Evolutionary conservation across 64 coral and sea anemone species (phyloP).

Genomic region (Pachyseris speciosa): DNA sequence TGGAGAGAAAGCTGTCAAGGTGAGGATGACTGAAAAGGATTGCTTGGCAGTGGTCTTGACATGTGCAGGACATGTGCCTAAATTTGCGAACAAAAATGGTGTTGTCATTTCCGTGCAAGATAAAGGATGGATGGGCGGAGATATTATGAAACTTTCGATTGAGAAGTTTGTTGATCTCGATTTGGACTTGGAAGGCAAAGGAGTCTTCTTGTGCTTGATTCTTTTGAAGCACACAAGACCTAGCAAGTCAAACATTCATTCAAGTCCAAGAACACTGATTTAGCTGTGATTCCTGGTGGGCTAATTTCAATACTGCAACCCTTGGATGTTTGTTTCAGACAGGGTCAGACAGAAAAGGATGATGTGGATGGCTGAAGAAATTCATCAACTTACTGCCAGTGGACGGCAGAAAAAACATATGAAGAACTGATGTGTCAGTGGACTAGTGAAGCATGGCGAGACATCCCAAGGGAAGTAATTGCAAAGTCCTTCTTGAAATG

Average conservation of each 20-base stretch:
- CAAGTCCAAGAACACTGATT: background rate
- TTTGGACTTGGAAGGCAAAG: slow-evolving; percentile 26
- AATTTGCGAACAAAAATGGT: background rate
- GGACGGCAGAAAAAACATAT: slow-evolving; percentile 21
- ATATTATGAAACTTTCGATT: slow-evolving; percentile 32
- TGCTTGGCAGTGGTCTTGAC: too few relatives aligned
- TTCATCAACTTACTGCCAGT: slow-evolving; percentile 17
- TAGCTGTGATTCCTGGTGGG: slow-evolving; percentile 26
- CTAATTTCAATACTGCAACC: slow-evolving; percentile 11
- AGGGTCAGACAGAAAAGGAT: slow-evolving; percentile 27
- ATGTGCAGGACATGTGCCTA: too few relatives aligned
- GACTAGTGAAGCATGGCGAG: slow-evolving; percentile 7
- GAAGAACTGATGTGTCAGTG: slow-evolving; percentile 46
- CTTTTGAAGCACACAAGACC: slow-evolving; percentile 20
- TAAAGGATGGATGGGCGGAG: slow-evolving; percentile 7
- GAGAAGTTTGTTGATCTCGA: background rate
- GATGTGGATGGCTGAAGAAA: slow-evolving; percentile 44
- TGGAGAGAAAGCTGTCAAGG: too few relatives aligned
- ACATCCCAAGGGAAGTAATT: slow-evolving; percentile 13
- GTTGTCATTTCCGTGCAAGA: slow-evolving; percentile 18
- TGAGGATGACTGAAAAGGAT: too few relatives aligned
- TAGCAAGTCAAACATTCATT: slow-evolving; percentile 14
- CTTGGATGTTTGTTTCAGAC: slow-evolving; percentile 47
- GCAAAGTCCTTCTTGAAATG: background rate
- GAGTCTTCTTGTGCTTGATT: slow-evolving; percentile 25